Conservation (phyloP, 92 coral and sea anemone species). For the Siderastrea radians region DNA sequence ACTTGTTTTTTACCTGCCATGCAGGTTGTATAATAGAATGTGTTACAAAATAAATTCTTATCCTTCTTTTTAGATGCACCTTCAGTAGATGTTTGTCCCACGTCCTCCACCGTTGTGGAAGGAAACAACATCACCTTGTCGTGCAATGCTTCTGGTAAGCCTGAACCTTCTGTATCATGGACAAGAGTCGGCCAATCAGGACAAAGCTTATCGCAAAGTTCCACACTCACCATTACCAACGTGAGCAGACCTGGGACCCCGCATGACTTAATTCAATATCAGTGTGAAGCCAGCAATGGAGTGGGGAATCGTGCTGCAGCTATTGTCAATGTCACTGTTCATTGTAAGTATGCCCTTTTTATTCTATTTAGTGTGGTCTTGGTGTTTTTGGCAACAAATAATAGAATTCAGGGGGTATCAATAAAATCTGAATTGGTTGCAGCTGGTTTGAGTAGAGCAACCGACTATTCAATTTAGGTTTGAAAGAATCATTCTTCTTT, state of each 20-base stretch:
- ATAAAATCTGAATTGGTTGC: too few species aligned
- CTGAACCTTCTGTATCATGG: slow-evolving; percentile 3
- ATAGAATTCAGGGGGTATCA: too few species aligned
- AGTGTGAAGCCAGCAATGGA: slow-evolving; percentile 8
- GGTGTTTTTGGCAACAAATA: too few species aligned
- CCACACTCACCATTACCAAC: background rate
- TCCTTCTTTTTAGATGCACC: slow-evolving; percentile 16
- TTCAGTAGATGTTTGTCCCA: background rate
- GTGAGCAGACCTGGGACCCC: slow-evolving; percentile 1
- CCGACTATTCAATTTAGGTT: too few species aligned
- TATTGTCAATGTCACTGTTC: background rate
- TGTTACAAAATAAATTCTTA: too few species aligned
- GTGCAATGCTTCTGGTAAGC: slow-evolving; percentile 23
- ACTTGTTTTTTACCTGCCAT: too few species aligned
- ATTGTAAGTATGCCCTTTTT: background rate
- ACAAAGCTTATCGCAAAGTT: background rate
- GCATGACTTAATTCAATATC: background rate
- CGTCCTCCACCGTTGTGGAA: background rate
- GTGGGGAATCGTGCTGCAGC: background rate
- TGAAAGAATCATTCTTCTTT: too few species aligned
- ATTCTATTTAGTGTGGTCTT: too few species aligned
- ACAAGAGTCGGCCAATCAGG: background rate
- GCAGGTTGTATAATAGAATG: too few species aligned
- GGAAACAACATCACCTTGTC: slow-evolving; percentile 20
- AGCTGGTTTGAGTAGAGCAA: too few species aligned